Evolutionary conservation across 1,140 invertebrate genomes (phyloP), one percentile per base, ranked within the genome.

Genomic region (Drosophila tsacasi): DNA sequence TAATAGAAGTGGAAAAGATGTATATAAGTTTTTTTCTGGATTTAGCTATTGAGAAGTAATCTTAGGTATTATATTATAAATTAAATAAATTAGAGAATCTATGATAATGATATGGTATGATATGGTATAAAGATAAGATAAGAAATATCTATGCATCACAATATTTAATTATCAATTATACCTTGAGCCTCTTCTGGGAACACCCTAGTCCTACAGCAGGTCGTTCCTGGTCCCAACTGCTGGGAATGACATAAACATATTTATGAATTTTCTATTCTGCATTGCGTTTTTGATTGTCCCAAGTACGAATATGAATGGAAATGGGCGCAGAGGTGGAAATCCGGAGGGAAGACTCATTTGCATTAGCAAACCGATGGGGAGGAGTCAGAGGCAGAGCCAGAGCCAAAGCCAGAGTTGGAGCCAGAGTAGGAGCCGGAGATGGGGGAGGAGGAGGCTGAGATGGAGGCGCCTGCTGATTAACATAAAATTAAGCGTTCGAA

Each of bases 401-500:
- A 39, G 25, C 1, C 3, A 19, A 12, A 17, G 10, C 17, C 17
- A 12, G n/a, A 17, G 35, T 5, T 4, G 1, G 35, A 4, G 35
- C 23, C 47, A 17, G 15, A 39, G 35, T 0, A 3, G 23, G 19
- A 17, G 13, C n/a, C 17, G 7, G 21, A 23, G 32, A 3, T 2
- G 7, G 4, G 10, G 32, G 25, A 25, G 25, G 27, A 4, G 27
- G 54, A 17, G 35, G 47, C 12, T 5, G 21, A 23, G 39, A 39
- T 9, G 54, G 8, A 32, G 61, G n/a, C 39, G 37, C 27, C 54
- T 61, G 37, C 64, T 83, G 75, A 83, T 83, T 83, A 83, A 74
- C 81, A 75, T 79, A 79, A 79, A 83, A 69, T 74, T 79, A 83
- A 69, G 64, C 76, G 81, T 83, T 78, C 59, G 58, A 83, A 83